Conservation (phyloP, 2,113 vertebrate species). For the Morone saxatilis region DNA sequence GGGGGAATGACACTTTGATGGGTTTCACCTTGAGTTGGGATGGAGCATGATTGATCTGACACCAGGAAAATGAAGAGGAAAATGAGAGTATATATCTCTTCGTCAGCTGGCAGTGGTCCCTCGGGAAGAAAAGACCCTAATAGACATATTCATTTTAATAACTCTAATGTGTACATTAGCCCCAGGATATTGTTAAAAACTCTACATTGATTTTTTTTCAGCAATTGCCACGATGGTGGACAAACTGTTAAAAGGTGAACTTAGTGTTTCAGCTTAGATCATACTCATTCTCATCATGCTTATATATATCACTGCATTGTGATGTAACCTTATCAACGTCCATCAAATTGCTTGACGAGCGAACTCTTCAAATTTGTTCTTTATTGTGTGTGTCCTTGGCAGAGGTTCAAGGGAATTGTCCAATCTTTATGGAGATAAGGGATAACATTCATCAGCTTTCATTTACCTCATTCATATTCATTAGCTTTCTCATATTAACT, state of each 20-base stretch:
- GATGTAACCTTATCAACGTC: constrained; percentile 75
- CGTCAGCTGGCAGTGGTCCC: constrained; percentile 55
- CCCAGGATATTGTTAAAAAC: constrained; percentile 66
- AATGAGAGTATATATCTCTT: constrained; percentile 72
- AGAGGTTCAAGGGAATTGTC: constrained; percentile 79
- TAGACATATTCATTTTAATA: constrained; percentile 77
- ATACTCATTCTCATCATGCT: constrained; percentile 28
- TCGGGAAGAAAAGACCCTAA: constrained; percentile 40
- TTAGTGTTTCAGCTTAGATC: constrained; percentile 38
- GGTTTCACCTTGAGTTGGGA: constrained; percentile 80
- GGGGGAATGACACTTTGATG: constrained; percentile 70
- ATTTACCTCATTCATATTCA: constrained; percentile 83
- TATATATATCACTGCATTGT: constrained; percentile 54
- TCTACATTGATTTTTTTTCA: constrained; percentile 48
- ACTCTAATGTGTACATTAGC: constrained; percentile 63
- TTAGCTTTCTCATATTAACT: constrained; percentile 67
- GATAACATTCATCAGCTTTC: constrained; percentile 82
- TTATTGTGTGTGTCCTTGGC: constrained; percentile 79
- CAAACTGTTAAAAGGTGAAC: constrained; percentile 45
- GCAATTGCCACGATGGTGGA: constrained; percentile 20
- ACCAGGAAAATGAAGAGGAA: constrained; percentile 71
- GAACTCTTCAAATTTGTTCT: constrained; percentile 69
- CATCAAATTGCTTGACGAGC: constrained; percentile 72
- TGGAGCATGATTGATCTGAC: constrained; percentile 80
- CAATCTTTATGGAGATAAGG: constrained; percentile 84